phyloP scores from a whole-genome alignment of 2,888 invertebrate species.

The Barypeithes pellucidus region DNA sequence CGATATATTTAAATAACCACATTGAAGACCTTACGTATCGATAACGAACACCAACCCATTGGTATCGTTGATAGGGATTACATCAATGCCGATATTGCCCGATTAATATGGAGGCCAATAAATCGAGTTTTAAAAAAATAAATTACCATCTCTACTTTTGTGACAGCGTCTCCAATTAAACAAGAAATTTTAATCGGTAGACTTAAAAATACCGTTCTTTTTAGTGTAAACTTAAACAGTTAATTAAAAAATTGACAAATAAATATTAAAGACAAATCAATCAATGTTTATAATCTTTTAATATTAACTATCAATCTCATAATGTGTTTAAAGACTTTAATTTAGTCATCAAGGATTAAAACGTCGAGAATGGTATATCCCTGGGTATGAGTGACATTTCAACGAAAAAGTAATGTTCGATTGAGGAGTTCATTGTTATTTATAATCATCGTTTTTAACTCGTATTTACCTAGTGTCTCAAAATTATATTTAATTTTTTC shows the following conservation, averaged over 20 bases:
- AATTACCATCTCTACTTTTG: conserved; percentile 31
- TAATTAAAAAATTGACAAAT: conserved; percentile 7
- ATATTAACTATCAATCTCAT: conserved; percentile 1
- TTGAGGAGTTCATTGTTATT: background rate
- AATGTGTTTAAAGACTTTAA: background rate
- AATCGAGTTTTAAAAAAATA: too few relatives aligned
- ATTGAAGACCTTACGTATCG: too few relatives aligned
- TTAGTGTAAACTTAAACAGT: conserved; percentile 1
- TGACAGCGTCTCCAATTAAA: conserved; percentile 29
- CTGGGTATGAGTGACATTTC: background rate
- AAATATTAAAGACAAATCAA: conserved; percentile 14
- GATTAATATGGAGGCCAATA: too few relatives aligned
- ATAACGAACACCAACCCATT: too few relatives aligned
- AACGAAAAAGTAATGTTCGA: background rate
- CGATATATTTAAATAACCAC: too few relatives aligned
- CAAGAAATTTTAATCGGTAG: conserved; percentile 3
- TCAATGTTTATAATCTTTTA: background rate
- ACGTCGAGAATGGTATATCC: background rate
- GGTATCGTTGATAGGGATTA: too few relatives aligned
- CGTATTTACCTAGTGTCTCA: background rate
- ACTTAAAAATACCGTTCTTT: conserved; percentile 1
- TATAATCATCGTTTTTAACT: background rate
- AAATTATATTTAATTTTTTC: too few relatives aligned
- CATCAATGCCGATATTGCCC: too few relatives aligned
- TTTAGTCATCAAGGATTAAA: conserved; percentile 11